These are phyloP conservation scores for Pomatostomus ruficeps DNA, from an alignment of 2,113 vertebrate genomes.

Conservation along the genomic window DNA sequence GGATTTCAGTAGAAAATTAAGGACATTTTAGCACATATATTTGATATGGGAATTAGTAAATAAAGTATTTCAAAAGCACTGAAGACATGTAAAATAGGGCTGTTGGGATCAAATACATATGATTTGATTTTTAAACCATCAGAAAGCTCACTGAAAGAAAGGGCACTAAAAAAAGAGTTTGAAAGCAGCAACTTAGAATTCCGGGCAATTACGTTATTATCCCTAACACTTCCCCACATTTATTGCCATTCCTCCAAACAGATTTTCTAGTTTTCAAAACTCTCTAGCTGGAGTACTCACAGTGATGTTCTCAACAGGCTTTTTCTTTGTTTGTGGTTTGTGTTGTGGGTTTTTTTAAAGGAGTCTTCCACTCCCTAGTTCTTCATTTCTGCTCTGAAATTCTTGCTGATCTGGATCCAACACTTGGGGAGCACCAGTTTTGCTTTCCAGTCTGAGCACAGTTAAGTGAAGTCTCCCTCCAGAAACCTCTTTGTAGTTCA, in stretches of 20 bases:
- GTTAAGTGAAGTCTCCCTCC: neutral
- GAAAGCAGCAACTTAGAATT: neutral
- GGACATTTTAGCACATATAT: neutral
- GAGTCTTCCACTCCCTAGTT: neutral
- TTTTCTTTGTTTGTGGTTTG: neutral
- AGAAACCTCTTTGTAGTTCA: neutral
- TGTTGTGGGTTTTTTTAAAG: neutral
- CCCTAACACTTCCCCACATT: neutral
- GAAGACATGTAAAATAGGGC: neutral
- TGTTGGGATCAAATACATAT: neutral
- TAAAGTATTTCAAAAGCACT: neutral
- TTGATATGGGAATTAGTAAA: neutral
- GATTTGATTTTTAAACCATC: neutral
- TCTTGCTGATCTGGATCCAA: neutral
- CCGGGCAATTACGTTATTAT: neutral
- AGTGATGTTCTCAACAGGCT: neutral
- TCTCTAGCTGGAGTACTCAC: neutral
- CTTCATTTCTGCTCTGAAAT: neutral
- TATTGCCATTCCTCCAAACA: neutral
- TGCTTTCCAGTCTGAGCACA: neutral
- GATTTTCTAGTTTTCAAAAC: neutral
- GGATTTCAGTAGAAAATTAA: neutral
- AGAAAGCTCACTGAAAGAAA: neutral
- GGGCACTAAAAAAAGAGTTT: neutral
- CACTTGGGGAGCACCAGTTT: neutral